phyloP scores from a whole-genome alignment of 2,113 vertebrate species.

The Rissa tridactyla region DNA sequence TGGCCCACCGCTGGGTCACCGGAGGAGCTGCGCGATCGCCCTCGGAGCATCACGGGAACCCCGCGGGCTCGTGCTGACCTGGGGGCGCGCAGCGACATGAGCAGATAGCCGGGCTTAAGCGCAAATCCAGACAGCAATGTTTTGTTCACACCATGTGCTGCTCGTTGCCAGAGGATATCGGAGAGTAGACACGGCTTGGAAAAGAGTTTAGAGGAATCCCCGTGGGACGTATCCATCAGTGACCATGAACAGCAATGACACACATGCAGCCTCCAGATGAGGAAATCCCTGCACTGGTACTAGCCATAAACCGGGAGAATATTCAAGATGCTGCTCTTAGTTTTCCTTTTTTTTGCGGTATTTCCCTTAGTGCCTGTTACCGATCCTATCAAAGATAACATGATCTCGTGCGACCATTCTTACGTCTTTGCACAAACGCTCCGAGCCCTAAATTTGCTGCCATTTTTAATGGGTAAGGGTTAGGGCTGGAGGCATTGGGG shows the following conservation, averaged over 20 bases:
- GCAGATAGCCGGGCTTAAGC: background rate
- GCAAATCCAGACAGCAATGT: background rate
- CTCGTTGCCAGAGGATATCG: background rate
- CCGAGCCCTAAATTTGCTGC: background rate
- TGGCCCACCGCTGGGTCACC: background rate
- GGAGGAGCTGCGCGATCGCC: background rate
- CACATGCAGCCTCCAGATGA: background rate
- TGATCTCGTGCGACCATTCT: background rate
- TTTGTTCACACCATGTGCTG: background rate
- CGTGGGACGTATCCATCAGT: background rate
- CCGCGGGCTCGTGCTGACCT: rapidly evolving
- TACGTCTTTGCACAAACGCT: background rate
- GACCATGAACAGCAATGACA: background rate
- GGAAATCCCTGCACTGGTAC: background rate
- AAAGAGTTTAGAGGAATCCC: background rate
- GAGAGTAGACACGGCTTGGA: background rate
- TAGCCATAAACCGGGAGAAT: background rate
- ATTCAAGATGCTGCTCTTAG: background rate
- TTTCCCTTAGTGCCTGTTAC: background rate
- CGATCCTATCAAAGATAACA: background rate
- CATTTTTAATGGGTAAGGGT: background rate
- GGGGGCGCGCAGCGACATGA: background rate
- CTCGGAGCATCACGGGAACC: background rate
- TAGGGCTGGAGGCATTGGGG: background rate
- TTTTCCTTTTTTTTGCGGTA: background rate